A percentile compares a stretch with the other conserved stretches of the same genome.
Evolutionary conservation across 2,113 vertebrate species (phyloP).

Genomic region (Tupaia chinensis): DNA sequence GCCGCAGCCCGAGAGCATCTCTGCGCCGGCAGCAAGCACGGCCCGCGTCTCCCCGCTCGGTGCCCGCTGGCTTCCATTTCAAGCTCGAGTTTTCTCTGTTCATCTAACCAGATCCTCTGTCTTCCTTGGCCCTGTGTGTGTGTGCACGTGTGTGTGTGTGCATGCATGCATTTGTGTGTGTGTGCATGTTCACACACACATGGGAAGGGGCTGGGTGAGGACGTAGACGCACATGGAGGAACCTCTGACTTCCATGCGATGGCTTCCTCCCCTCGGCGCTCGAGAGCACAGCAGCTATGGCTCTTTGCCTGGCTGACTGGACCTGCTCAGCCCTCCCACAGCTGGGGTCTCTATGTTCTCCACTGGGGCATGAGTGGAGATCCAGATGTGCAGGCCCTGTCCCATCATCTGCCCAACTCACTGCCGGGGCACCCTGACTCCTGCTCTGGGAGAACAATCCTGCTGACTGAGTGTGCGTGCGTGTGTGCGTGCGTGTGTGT

Average conservation of each 20-base stretch:
- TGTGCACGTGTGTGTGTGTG: not conserved
- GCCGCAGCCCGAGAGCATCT: not conserved
- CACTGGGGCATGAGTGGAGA: not conserved
- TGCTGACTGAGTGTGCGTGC: not conserved
- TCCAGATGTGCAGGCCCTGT: not conserved
- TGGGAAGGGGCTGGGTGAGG: not conserved
- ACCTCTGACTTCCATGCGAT: not conserved
- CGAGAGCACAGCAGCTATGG: not conserved
- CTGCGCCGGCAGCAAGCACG: accelerated
- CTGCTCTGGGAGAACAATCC: not conserved
- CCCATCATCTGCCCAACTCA: not conserved
- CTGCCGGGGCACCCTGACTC: not conserved
- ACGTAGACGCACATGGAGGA: not conserved
- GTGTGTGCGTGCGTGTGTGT: not conserved
- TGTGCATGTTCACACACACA: not conserved
- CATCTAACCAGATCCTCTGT: not conserved
- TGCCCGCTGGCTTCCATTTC: not conserved
- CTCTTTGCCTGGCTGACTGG: not conserved
- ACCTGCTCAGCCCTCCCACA: not conserved
- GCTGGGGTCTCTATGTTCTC: not conserved
- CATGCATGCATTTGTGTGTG: too few relatives aligned
- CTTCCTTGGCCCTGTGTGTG: not conserved
- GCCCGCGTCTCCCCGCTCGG: not conserved
- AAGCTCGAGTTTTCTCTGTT: not conserved
- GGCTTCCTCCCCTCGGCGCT: not conserved